Base-by-base conservation (phyloP, 2,797 vertebrate genomes). In the Anguilla marmorata region DNA sequence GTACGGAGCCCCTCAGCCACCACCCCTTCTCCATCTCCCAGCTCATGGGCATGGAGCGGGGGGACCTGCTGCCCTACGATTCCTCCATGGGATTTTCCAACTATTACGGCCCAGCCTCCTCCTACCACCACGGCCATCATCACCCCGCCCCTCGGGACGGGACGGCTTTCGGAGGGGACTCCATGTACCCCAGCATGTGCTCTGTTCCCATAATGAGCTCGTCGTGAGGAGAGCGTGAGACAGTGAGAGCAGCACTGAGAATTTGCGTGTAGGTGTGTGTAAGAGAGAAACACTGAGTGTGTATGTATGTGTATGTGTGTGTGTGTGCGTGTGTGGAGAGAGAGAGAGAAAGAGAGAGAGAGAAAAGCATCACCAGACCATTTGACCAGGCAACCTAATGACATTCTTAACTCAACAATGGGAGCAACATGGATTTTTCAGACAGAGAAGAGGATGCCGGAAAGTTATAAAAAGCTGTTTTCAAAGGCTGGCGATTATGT, bases 21-120 rank as follows among this genome's bases (percentile, higher is more conserved):
- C 96, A 97, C 90, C 95, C 96, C 0, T 96, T 97, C 94, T 96
- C 97, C 91, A 96, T 97, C 94, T 96, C 96, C 82, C 96, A 97
- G 91, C 94, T 97, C 88, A 96, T 97, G 97, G 96, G 96, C 58
- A 96, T 95, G 1, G 94, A 96, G 54, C 96, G 97, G 88, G 96
- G 96, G 94, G 96, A 97, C 96, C 96, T 96, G 91, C 97, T 97
- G 93, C 94, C 96, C 86, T 97, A 97, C 0, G 97, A 97, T 93
- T 95, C 96, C 94, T 96, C 97, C 91, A 94, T 97, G 94, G 96
- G 96, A 92, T 97, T 97, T 88, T 95, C 96, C 0, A 94, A 95
- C 90, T 97, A 97, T 1, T 94, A 95, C 19, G 87, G 86, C 3
- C 27, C 90, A 14, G 50, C 90, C 2, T 86, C 88, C 24, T 27